Evolutionary conservation across 2,888 invertebrate species (phyloP), one percentile per base, ranked within the genome.

Genomic region (Leucoptera coffeella): DNA sequence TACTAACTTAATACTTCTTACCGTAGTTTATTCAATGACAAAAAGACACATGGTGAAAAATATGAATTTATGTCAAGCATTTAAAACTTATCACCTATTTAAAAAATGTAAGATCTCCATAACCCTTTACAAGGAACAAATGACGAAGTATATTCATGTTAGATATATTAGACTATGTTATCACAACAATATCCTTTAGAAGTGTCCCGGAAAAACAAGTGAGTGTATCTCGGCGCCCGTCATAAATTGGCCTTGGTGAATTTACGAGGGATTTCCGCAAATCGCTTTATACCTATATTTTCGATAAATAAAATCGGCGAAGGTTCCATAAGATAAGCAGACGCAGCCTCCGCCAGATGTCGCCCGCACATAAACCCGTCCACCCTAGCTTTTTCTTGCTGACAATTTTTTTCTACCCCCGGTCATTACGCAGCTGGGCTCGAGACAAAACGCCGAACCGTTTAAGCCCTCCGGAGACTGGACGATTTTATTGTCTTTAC

Each of bases 261-360:
- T 65, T 67, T 67, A 67, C 65, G 67, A 62, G 48, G 57, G 57
- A 48, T 58, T 59, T 62, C 59, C 52, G 67, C 60, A 65, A 67
- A 69, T 67, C 67, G 67, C 64, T 67, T 69, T 69, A 69, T n/a
- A n/a, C n/a, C n/a, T n/a, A n/a, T 67, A 69, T 67, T 67, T 67
- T 67, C 69, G 69, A 69, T 69, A 69, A 69, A 69, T 69, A 69
- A 67, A 69, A 67, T 67, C 65, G 67, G 67, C 67, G 60, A 62
- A 59, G 61, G 61, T 65, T 69, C 65, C 64, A 67, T 67, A 55
- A 65, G 62, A 65, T 65, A 67, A 67, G 69, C 69, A 64, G 59
- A 23, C 15, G 22, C 19, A 17, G 17, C 47, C 44, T 38, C 41
- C 52, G 42, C 54, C 58, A 59, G 50, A 54, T 58, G 58, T 55